Percentiles rank a stretch among this genome's conserved stretches.
Evolutionary conservation across 1,140 invertebrate genomes (phyloP).

Genomic region (Microplitis demolitor): DNA sequence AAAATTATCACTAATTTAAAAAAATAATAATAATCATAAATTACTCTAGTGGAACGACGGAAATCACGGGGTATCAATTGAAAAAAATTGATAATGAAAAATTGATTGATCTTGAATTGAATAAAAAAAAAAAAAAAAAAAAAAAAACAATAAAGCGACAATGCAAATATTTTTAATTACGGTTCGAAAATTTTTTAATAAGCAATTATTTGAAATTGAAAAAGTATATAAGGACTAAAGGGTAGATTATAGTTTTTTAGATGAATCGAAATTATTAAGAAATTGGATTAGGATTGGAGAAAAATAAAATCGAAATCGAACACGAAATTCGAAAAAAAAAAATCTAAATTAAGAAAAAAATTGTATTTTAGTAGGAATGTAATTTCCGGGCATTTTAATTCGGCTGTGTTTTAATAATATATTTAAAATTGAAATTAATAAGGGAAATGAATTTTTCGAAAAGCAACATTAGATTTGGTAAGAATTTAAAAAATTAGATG

Average conservation of each 20-base stretch:
- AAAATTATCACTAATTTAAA: no score
- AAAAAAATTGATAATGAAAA: not conserved
- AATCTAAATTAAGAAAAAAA: constrained; percentile 32
- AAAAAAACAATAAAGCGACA: not conserved
- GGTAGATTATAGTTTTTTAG: constrained; percentile 13
- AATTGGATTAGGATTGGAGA: constrained; percentile 8
- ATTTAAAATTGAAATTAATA: constrained; percentile 25
- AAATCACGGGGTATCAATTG: constrained; percentile 16
- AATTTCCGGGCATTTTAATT: constrained; percentile 58
- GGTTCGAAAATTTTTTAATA: constrained; percentile 5
- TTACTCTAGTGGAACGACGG: constrained; percentile 10
- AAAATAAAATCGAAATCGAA: constrained; percentile 27
- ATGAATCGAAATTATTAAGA: not conserved
- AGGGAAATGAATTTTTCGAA: constrained; percentile 14
- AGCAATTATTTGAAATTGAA: not conserved
- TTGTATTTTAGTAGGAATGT: constrained; percentile 35
- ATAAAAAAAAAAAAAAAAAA: not conserved
- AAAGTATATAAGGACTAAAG: not conserved
- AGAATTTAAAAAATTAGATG: constrained; percentile 38
- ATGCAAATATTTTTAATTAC: constrained; percentile 4
- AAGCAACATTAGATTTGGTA: constrained; percentile 48
- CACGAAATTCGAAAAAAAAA: constrained; percentile 22
- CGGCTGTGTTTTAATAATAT: constrained; percentile 54
- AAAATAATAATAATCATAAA: no score
- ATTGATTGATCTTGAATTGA: not conserved